phyloP scores from a whole-genome alignment of 2,797 vertebrate species.

The Girardinus metallicus region DNA sequence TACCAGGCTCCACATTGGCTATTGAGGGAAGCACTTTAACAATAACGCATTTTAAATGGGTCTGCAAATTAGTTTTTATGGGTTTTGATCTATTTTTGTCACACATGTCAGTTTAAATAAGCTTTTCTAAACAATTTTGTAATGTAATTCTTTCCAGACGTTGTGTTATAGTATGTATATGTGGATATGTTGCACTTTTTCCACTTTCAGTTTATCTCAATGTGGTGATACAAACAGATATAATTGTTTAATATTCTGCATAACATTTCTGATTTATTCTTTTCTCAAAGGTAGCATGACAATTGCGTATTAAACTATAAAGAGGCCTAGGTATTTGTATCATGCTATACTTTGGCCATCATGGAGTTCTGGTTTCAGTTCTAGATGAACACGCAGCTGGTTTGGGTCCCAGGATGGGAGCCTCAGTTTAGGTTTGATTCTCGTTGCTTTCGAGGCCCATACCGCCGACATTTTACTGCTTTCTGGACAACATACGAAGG shows the following conservation, averaged over 20 bases:
- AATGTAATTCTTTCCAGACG: background rate
- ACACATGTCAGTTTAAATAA: background rate
- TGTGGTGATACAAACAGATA: background rate
- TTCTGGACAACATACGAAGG: constrained; percentile 22
- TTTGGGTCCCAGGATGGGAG: constrained; percentile 2
- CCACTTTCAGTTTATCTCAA: background rate
- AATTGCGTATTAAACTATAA: background rate
- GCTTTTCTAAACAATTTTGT: background rate
- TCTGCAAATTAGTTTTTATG: background rate
- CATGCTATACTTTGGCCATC: background rate
- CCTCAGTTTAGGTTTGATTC: constrained; percentile 30
- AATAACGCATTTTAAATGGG: background rate
- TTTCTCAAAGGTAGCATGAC: background rate
- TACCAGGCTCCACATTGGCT: constrained; percentile 2
- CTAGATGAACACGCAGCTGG: background rate
- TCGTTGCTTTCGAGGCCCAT: constrained; percentile 69
- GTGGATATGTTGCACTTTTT: constrained; percentile 1
- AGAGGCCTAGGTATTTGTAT: background rate
- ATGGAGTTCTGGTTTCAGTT: background rate
- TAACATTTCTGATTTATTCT: background rate
- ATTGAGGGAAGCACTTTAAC: background rate
- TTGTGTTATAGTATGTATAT: background rate
- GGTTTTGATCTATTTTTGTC: background rate
- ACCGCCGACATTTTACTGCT: constrained; percentile 72
- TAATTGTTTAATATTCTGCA: background rate